A percentile compares a stretch with the other conserved stretches of the same genome.
Evolutionary conservation across 2,113 vertebrate species (phyloP).

Genomic region (Isurus oxyrinchus): DNA sequence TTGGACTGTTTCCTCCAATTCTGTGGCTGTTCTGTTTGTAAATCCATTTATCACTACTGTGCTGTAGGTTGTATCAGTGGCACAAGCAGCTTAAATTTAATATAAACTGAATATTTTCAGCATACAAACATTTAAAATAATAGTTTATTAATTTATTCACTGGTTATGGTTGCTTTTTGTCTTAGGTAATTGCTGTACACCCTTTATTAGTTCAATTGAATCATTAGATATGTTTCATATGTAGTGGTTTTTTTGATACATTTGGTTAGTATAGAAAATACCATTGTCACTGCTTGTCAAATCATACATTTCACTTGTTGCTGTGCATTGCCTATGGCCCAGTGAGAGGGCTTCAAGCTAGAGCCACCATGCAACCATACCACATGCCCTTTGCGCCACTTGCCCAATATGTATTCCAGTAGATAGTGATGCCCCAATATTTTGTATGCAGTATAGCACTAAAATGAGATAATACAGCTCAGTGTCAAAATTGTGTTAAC

Average conservation of each 20-base stretch:
- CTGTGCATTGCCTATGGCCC: not conserved
- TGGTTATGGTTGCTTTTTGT: not conserved
- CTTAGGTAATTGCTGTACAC: not conserved
- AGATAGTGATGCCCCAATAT: not conserved
- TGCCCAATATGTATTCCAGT: not conserved
- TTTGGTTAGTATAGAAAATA: not conserved
- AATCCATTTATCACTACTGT: not conserved
- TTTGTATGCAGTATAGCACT: not conserved
- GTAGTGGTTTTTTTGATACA: not conserved
- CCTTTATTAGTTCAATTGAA: not conserved
- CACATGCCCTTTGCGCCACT: not conserved
- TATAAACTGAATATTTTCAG: not conserved
- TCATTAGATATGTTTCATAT: not conserved
- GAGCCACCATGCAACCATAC: not conserved
- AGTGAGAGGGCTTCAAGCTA: not conserved
- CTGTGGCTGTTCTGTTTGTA: not conserved
- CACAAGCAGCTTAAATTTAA: not conserved
- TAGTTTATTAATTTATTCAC: no score
- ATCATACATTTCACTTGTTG: not conserved
- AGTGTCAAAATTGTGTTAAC: constrained; percentile 12
- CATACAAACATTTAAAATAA: not conserved
- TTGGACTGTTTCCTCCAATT: not conserved
- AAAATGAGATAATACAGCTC: not conserved
- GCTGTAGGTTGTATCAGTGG: not conserved
- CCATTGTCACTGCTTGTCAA: not conserved